Conservation (phyloP, 2,113 vertebrate species). For the Tautogolabrus adspersus region DNA sequence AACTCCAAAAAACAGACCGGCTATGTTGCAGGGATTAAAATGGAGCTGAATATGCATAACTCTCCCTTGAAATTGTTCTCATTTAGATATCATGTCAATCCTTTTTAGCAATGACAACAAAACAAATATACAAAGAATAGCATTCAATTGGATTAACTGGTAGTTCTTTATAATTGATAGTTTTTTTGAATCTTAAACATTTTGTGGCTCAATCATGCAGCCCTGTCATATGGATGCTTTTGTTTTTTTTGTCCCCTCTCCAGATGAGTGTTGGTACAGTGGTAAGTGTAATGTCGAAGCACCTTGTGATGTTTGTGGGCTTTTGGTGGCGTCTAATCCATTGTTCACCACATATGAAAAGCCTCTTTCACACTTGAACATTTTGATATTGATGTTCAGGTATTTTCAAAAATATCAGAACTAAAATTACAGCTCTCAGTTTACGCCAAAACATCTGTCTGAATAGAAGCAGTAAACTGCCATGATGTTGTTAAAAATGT, state of each 20-base stretch:
- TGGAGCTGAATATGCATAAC: no score
- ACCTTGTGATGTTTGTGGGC: conserved; percentile 45
- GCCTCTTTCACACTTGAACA: conserved; percentile 31
- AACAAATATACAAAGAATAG: no score
- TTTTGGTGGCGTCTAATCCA: conserved; percentile 36
- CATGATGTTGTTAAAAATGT: no score
- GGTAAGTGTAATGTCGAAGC: conserved; percentile 75
- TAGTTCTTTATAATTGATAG: background rate
- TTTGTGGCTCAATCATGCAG: background rate
- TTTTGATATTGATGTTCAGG: background rate
- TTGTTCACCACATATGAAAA: background rate
- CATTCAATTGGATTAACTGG: no score
- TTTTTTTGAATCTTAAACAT: background rate
- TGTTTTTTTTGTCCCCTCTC: conserved; percentile 48
- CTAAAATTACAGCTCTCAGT: background rate
- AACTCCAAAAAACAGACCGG: no score
- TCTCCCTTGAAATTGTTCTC: no score
- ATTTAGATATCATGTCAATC: no score
- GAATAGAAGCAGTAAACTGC: no score
- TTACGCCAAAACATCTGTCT: no score
- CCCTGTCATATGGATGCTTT: conserved; percentile 38
- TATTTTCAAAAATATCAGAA: background rate
- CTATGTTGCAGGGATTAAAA: no score
- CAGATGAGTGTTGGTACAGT: conserved; percentile 76
- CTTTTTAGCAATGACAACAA: no score